phyloP scores from a whole-genome alignment of 2,888 invertebrate species.

The Cenopis cana region DNA sequence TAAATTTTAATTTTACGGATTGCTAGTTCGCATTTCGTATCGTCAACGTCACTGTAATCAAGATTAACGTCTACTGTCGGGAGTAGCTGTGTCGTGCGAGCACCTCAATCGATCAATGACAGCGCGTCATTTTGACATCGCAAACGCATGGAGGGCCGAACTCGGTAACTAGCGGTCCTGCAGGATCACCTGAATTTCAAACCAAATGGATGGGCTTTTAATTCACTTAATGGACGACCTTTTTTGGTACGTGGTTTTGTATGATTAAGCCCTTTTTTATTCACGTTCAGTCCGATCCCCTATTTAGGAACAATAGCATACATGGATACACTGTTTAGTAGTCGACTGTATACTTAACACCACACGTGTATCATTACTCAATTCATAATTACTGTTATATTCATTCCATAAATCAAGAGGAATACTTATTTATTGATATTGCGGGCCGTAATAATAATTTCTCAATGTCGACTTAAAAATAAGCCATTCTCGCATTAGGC shows the following conservation, averaged over 20 bases:
- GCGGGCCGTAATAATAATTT: background rate
- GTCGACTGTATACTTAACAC: background rate
- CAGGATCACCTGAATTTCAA: constrained; percentile 35
- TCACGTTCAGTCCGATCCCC: background rate
- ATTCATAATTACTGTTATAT: background rate
- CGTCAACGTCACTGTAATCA: constrained; percentile 56
- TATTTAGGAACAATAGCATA: constrained; percentile 19
- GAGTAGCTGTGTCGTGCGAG: constrained; percentile 38
- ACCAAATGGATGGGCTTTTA: constrained; percentile 32
- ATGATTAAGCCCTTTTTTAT: constrained; percentile 19
- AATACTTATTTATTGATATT: background rate
- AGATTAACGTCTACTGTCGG: constrained; percentile 50
- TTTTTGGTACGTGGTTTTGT: constrained; percentile 16
- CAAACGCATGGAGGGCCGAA: constrained; percentile 43
- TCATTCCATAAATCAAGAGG: constrained; percentile 11
- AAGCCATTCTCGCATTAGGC: background rate
- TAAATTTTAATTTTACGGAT: constrained; percentile 68
- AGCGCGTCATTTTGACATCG: constrained; percentile 63
- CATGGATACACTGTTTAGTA: background rate
- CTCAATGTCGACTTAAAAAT: background rate
- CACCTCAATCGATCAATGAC: constrained; percentile 70
- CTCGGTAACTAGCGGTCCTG: constrained; percentile 13
- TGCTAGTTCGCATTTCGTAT: constrained; percentile 54
- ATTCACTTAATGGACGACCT: constrained; percentile 30
- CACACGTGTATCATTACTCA: constrained; percentile 2